Conservation (phyloP, 2,888 invertebrate species). For the Drosophila meridionalis region DNA sequence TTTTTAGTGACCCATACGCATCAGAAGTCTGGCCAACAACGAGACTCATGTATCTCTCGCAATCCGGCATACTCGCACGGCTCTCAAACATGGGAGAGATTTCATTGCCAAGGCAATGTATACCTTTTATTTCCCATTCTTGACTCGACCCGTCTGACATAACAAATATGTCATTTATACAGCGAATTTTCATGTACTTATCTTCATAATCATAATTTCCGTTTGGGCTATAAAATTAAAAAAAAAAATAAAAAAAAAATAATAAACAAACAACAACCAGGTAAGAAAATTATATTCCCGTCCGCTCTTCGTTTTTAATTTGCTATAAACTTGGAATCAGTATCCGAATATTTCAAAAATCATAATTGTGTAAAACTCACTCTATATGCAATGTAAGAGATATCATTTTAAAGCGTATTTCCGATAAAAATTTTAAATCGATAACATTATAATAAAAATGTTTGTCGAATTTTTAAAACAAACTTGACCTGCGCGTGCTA, state of each 20-base stretch:
- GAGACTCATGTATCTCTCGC: not conserved
- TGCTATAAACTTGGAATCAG: no score
- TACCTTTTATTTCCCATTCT: accelerated
- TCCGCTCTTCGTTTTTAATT: no score
- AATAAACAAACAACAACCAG: no score
- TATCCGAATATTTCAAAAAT: no score
- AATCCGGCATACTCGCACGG: not conserved
- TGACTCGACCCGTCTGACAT: accelerated
- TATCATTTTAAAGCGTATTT: no score
- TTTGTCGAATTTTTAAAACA: no score
- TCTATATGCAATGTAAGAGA: no score
- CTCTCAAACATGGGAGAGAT: not conserved
- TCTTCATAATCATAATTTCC: not conserved
- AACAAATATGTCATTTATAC: not conserved
- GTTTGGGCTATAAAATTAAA: not conserved
- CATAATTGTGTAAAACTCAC: no score
- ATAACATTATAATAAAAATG: no score
- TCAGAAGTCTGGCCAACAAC: not conserved
- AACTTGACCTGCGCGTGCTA: no score
- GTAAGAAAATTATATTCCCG: no score
- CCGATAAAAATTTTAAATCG: no score
- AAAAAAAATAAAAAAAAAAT: not conserved
- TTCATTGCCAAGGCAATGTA: not conserved
- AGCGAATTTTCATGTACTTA: not conserved
- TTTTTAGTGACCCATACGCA: not conserved